These are phyloP conservation scores for Falco columbarius DNA, from an alignment of 2,797 vertebrate genomes.

Conservation along the genomic window DNA sequence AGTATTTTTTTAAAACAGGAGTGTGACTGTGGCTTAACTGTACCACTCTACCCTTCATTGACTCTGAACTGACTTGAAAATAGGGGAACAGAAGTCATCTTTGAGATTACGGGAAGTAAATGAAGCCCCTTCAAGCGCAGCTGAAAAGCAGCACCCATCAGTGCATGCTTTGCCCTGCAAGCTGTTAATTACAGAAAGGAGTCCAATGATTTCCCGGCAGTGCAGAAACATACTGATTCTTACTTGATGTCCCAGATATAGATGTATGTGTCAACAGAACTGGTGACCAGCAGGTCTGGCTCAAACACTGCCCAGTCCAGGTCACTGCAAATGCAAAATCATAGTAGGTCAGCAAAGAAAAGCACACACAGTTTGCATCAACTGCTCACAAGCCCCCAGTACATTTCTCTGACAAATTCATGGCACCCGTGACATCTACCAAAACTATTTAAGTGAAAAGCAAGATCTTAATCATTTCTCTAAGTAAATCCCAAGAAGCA, in stretches of 20 bases:
- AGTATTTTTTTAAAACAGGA: not conserved
- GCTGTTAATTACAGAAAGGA: not conserved
- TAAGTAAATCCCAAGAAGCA: conserved; percentile 30
- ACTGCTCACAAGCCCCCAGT: not conserved
- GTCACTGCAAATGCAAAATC: conserved; percentile 80
- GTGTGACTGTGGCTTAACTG: not conserved
- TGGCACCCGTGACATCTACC: not conserved
- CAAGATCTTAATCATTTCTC: conserved; percentile 20
- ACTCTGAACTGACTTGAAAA: not conserved
- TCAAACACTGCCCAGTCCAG: conserved; percentile 98
- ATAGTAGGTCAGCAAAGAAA: not conserved
- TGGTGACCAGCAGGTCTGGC: conserved; percentile 92
- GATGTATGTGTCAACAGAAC: conserved; percentile 97
- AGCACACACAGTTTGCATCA: not conserved
- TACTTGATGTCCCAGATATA: conserved; percentile 99
- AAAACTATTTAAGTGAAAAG: not conserved
- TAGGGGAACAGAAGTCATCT: not conserved
- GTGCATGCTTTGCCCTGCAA: not conserved
- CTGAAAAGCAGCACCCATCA: not conserved
- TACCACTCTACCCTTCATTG: not conserved
- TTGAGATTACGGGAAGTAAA: not conserved
- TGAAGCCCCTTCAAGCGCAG: not conserved
- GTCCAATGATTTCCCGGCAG: not conserved
- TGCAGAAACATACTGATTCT: conserved; percentile 37
- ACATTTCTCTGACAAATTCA: not conserved